phyloP scores from a whole-genome alignment of 2,113 vertebrate species.

The Hippocampus comes region DNA sequence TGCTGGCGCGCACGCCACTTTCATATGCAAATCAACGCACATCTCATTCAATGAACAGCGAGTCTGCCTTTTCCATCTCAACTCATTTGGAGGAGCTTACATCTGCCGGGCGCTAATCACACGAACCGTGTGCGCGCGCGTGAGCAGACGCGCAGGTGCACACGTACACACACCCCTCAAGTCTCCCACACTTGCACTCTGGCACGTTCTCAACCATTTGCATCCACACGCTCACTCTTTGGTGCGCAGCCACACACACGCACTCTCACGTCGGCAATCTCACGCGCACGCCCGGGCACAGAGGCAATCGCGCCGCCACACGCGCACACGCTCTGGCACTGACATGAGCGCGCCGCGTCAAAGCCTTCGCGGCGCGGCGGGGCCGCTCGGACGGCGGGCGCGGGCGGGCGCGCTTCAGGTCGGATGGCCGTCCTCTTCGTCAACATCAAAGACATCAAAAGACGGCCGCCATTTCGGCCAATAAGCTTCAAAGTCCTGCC shows the following conservation, averaged over 20 bases:
- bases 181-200: no score
- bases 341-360: no score
- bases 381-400: no score
- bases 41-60: constrained; percentile 31
- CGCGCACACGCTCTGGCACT: no score
- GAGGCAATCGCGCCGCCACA: no score
- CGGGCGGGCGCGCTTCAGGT: constrained; percentile 40
- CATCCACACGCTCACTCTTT: constrained; percentile 17
- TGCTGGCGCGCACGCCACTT: constrained; percentile 37
- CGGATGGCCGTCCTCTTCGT: constrained; percentile 52
- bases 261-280: no score
- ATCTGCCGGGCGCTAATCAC: constrained; percentile 31
- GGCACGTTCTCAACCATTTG: no score
- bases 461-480: constrained; percentile 38
- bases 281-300: no score
- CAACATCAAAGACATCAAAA: constrained; percentile 53
- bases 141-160: neutral
- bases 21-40: neutral
- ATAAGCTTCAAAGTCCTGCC: constrained; percentile 59
- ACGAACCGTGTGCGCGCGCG: neutral
- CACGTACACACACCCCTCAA: no score
- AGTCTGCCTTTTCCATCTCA: constrained; percentile 30
- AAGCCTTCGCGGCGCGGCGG: no score
- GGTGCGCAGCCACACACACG: constrained; percentile 15
- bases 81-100: constrained; percentile 45